phyloP scores from a whole-genome alignment of 2,888 invertebrate genomes.

The Lepidocyrtinus sp. region DNA sequence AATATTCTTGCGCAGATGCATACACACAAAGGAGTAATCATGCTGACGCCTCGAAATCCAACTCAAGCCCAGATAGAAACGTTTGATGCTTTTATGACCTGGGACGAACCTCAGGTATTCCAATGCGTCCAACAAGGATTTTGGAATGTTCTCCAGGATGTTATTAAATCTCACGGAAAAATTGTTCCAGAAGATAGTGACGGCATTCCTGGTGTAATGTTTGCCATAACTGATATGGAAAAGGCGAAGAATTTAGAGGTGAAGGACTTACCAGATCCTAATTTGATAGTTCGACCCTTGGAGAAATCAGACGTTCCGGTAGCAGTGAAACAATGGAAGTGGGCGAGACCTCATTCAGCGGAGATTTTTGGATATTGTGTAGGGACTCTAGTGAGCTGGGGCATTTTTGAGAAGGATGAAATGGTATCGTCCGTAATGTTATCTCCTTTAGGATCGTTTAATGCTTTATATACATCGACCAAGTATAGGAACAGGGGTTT shows the following conservation, averaged over 20 bases:
- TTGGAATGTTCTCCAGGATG: slow-evolving; percentile 15
- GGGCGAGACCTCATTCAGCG: slow-evolving; percentile 20
- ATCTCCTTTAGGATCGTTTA: slow-evolving; percentile 17
- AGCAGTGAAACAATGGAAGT: slow-evolving; percentile 23
- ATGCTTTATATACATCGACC: slow-evolving; percentile 29
- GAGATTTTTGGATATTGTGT: slow-evolving; percentile 1
- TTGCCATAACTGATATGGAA: slow-evolving; percentile 26
- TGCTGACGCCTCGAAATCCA: slow-evolving; percentile 16
- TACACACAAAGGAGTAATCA: slow-evolving; percentile 24
- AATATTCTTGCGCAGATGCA: slow-evolving; percentile 20
- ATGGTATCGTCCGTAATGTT: slow-evolving; percentile 16
- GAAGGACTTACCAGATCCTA: background rate
- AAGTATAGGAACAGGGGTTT: slow-evolving; percentile 16
- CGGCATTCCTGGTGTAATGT: slow-evolving; percentile 26
- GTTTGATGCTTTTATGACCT: slow-evolving; percentile 29
- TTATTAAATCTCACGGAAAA: slow-evolving; percentile 14
- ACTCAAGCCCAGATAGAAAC: background rate
- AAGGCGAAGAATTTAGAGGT: slow-evolving; percentile 11
- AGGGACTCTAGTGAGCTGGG: background rate
- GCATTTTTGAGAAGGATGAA: slow-evolving; percentile 20
- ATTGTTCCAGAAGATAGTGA: background rate
- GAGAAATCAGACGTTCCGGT: slow-evolving; percentile 8
- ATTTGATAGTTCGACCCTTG: background rate
- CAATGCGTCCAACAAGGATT: slow-evolving; percentile 15
- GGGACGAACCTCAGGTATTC: slow-evolving; percentile 33